A percentile compares a stretch with the other conserved stretches of the same genome.
Evolutionary conservation across 1,140 invertebrate genomes (phyloP).

Genomic region (Drosophila micromelanica): DNA sequence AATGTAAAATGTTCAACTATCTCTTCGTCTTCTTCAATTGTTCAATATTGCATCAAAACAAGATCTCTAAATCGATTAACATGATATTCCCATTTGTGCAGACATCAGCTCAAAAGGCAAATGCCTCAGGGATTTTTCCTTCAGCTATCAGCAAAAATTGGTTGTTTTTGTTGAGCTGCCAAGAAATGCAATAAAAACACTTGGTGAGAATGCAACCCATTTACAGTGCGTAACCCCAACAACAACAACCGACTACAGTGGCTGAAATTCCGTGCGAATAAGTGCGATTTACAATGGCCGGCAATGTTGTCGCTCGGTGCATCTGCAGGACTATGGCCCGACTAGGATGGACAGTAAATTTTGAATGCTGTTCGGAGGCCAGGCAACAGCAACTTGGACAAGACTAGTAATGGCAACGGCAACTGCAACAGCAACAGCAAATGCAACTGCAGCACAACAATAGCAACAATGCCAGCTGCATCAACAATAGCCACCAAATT

Average conservation of each 20-base stretch:
- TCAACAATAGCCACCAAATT: conserved; percentile 78
- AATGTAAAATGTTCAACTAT: too few relatives aligned
- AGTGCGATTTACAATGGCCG: conserved; percentile 47
- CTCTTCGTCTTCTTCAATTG: too few relatives aligned
- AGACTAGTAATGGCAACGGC: conserved; percentile 14
- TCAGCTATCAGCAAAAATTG: conserved; percentile 17
- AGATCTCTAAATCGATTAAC: not conserved
- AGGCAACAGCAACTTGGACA: conserved; percentile 5
- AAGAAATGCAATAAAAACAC: conserved; percentile 51
- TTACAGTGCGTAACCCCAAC: conserved; percentile 15
- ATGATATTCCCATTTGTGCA: conserved; percentile 4
- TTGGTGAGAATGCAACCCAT: conserved; percentile 21
- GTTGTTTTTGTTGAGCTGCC: conserved; percentile 3
- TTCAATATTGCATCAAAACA: not conserved
- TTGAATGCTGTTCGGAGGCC: conserved; percentile 21
- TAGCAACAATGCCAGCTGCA: conserved; percentile 45
- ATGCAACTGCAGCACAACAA: conserved; percentile 17
- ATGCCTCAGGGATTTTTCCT: conserved; percentile 7
- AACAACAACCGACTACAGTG: conserved; percentile 16
- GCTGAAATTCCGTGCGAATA: conserved; percentile 56
- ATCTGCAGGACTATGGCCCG: conserved; percentile 33
- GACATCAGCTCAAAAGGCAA: not conserved
- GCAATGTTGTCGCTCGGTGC: conserved; percentile 36
- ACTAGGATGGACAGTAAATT: conserved; percentile 16
- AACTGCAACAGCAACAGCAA: conserved; percentile 10